Conservation (phyloP, 2,888 invertebrate species). For the Rhagonycha lutea region DNA sequence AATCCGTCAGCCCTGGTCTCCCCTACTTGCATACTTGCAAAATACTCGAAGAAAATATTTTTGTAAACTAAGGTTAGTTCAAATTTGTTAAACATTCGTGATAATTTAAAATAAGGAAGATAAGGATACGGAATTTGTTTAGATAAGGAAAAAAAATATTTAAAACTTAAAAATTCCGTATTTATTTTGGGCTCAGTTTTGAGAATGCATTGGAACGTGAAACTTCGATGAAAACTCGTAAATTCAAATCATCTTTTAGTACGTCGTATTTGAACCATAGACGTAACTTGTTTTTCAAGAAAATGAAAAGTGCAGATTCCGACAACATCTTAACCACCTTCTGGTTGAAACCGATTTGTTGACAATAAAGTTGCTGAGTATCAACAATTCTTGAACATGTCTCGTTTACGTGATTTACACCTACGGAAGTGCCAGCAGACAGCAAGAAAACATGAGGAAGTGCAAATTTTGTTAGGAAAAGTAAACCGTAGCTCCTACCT, state of each 20-base stretch:
- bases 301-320: background rate
- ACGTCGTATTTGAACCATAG: background rate
- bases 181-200: background rate
- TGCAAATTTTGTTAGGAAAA: background rate
- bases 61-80: too few species aligned
- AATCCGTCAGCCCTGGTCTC: too few species aligned
- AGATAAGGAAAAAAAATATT: too few species aligned
- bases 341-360: background rate
- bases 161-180: too few species aligned
- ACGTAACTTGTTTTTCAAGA: background rate
- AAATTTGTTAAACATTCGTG: too few species aligned
- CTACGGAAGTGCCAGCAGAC: background rate
- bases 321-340: background rate
- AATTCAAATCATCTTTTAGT: background rate
- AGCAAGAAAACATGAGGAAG: background rate
- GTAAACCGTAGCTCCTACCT: background rate
- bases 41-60: too few species aligned
- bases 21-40: too few species aligned
- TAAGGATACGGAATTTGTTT: too few species aligned
- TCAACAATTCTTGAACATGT: background rate
- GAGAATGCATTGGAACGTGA: background rate
- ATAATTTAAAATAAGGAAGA: too few species aligned
- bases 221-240: too few species aligned
- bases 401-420: background rate
- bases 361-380: background rate